Evolutionary conservation across 1,140 invertebrate genomes (phyloP).

Genomic region (Penaeus chinensis): DNA sequence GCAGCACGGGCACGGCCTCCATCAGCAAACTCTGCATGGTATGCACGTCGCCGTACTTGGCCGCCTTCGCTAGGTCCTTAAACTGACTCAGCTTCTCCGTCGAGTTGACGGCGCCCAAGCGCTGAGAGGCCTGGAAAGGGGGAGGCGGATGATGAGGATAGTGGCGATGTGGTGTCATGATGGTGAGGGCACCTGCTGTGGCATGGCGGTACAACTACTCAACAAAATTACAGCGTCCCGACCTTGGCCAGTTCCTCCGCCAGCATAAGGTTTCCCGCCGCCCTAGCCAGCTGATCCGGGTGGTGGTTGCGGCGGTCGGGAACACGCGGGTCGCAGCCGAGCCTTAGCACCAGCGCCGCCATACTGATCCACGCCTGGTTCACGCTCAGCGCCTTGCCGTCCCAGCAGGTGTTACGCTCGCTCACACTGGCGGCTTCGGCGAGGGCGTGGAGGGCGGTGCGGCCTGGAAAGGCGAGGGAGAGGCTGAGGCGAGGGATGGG

Average conservation of each 20-base stretch:
- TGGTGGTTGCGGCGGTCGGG: neutral
- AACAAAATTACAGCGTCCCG: neutral
- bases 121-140: slow-evolving; percentile 12
- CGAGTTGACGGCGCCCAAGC: neutral
- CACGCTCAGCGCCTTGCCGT: slow-evolving; percentile 41
- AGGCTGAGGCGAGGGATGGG: too few species aligned
- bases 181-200: too few species aligned
- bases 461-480: slow-evolving; percentile 3
- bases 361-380: slow-evolving; percentile 41
- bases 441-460: slow-evolving; percentile 38
- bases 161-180: neutral
- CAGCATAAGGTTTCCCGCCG: slow-evolving; percentile 11
- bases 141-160: neutral
- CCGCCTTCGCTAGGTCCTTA: slow-evolving; percentile 27
- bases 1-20: slow-evolving; percentile 23
- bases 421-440: slow-evolving; percentile 33
- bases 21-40: slow-evolving; percentile 29
- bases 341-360: slow-evolving; percentile 31
- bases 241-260: slow-evolving; percentile 35
- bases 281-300: slow-evolving; percentile 5
- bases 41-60: slow-evolving; percentile 22
- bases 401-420: slow-evolving; percentile 46
- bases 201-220: too few species aligned
- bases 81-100: slow-evolving; percentile 10
- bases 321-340: slow-evolving; percentile 32